Evolutionary conservation across 2,888 invertebrate species (phyloP), one percentile per base, ranked within the genome.

Genomic region (Trisateles emortualis): DNA sequence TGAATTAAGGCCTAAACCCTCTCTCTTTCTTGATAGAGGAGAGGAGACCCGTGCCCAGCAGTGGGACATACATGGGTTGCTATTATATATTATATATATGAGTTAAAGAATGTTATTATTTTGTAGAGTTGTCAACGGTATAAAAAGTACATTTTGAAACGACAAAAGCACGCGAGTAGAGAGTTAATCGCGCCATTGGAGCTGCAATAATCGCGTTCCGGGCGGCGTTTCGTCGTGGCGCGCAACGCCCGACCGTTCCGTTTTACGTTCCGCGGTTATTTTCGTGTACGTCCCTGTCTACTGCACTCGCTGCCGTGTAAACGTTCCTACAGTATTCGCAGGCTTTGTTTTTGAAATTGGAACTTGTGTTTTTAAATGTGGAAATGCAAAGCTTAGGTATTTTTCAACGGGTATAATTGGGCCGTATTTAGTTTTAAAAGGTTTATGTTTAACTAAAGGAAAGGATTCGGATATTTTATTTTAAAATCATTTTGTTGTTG

Each of bases 201-300:
- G 78, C 80, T 78, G 85, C 81, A 84, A 79, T 88, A 87, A 86
- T 86, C 82, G 82, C 76, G 78, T 81, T 82, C 70, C 72, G 72
- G 64, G 71, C 67, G 62, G 65, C 63, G 67, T 63, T 49, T 67
- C 57, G 57, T 56, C 56, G 56, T 50, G 59, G 52, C 58, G 52
- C 53, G 57, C 55, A 59, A 68, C 45, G 55, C 62, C 44, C 52
- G 49, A 63, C 67, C 78, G 74, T 79, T 79, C 68, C 72, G 74
- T 79, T 81, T 80, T 75, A 76, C 77, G 76, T 74, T 67, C 67
- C 64, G 78, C 75, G 79, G 76, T 79, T 86, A 83, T 84, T 84
- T 81, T 78, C 73, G 77, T 80, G 76, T 77, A 76, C 54, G 61
- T 61, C 47, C 47, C 79, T 80, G 85, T 84, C 85, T 76, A 70